Evolutionary conservation across 1,140 invertebrate species (phyloP), one percentile per base, ranked within the genome.

Genomic region (Rhyacophila brunnea): DNA sequence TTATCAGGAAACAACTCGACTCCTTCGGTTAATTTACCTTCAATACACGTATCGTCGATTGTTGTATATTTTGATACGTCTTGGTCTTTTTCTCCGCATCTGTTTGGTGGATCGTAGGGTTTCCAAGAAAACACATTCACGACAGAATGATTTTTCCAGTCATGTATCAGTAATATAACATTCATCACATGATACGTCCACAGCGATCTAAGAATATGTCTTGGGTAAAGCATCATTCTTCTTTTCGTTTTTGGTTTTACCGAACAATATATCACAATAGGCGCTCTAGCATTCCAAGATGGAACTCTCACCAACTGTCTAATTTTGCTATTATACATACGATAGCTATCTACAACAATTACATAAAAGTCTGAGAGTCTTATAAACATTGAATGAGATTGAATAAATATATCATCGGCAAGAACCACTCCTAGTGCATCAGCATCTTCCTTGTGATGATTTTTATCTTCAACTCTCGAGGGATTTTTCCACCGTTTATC

Each of bases 61-160:
- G 58, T 20, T 11, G 47, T 19, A 19, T 40, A 51, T 15, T 62
- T 56, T 23, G n/a, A 1, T 0, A 52, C 20, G 18, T 59, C 28
- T 48, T 62, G 64, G 19, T 59, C 2, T 28, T 56, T 65, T 45
- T 65, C 64, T 47, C 64, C 64, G 36, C 64, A 65, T 23, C 64
- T 43, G n/a, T 5, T 38, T 3, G 64, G 64, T 10, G 64, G 64
- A 45, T 65, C 64, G 44, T 65, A 65, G 9, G 64, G 64, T 40
- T 56, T 50, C 64, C 64, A 65, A 1, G 64, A 62, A 49, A 34
- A 65, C 34, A 62, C 43, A 45, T 62, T 59, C 6, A 65, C 28
- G 2, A 52, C 32, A 1, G 60, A 59, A 48, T 32, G 19, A 35
- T 62, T 50, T 17, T 55, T 56, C 20, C 35, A 62, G 38, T 65